Evolutionary conservation across 2,888 invertebrate genomes (phyloP), one percentile per base, ranked within the genome.

Genomic region (Flexamia atlantica): DNA sequence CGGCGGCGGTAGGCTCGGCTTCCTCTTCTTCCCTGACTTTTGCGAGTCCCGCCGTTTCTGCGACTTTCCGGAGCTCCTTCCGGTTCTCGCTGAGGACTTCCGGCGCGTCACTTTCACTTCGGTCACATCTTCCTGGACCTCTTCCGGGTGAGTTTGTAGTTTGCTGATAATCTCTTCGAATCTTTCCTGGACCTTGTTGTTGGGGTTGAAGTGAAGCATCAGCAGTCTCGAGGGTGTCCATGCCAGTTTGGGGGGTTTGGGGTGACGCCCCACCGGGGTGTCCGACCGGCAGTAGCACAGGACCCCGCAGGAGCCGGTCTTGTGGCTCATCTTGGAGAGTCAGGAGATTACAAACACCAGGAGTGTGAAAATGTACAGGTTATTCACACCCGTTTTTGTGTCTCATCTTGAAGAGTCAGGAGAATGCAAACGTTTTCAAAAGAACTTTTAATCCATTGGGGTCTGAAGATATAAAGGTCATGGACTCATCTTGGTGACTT

Each of bases 91-190:
- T 30, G 72, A 40, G 40, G 74, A 23, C 10, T 20, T 76, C 74
- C 74, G 40, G 20, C n/a, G 20, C 20, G 14, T 20, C 2, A 25
- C 14, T 25, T 12, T 60, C 3, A 20, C 23, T 25, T 23, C 74
- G 9, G 17, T 70, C 42, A 30, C 28, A 7, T 68, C 68, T 32
- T 40, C 40, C 50, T 42, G 25, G 1, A 17, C 17, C n/a, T 53
- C 53, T 32, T 36, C 32, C 28, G 25, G 28, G 28, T 79, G 28
- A 2, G 23, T 2, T 20, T 57, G 79, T 23, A 79, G 57, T 36
- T 79, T 50, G 57, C 30, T 2, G 79, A 79, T 79, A 57, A 79
- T 53, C 28, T 79, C 79, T n/a, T 79, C 79, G 57, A 79, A 79
- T n/a, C 17, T 79, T 57, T 79, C 79, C 7, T 20, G 17, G 2